Evolutionary conservation across 1,140 invertebrate genomes (phyloP).

Genomic region (Campodea augens): DNA sequence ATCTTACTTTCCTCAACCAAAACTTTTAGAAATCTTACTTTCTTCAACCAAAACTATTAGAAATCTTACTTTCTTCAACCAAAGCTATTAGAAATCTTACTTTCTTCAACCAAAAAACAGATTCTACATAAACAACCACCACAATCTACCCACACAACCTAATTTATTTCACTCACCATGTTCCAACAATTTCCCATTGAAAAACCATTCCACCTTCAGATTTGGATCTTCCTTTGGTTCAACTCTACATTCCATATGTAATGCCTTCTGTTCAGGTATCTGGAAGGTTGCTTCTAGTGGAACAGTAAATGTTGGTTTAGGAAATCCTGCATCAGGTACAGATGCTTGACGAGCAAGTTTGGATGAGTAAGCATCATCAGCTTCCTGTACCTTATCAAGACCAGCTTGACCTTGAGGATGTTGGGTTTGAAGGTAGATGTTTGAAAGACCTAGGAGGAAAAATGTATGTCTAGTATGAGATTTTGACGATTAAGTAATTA

Average conservation of each 20-base stretch:
- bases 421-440: slow-evolving; percentile 65
- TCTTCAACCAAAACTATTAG: too few species aligned
- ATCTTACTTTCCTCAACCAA: too few species aligned
- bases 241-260: slow-evolving; percentile 82
- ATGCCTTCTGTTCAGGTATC: slow-evolving; percentile 70
- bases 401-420: slow-evolving; percentile 71
- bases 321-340: slow-evolving; percentile 50
- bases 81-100: too few species aligned
- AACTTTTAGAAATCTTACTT: too few species aligned
- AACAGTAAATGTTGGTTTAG: slow-evolving; percentile 72
- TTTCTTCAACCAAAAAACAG: too few species aligned
- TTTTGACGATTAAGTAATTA: background rate
- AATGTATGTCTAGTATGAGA: background rate
- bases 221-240: slow-evolving; percentile 94
- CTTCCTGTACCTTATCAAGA: slow-evolving; percentile 64
- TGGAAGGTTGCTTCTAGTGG: slow-evolving; percentile 60
- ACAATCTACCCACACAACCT: too few species aligned
- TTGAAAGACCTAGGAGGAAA: slow-evolving; percentile 33
- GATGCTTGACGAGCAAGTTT: slow-evolving; percentile 42
- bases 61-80: too few species aligned
- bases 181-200: slow-evolving; percentile 70
- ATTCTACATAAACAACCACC: too few species aligned
- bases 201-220: slow-evolving; percentile 83
- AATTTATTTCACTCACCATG: slow-evolving; percentile 34
- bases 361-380: slow-evolving; percentile 50